Evolutionary conservation across 2,797 vertebrate genomes (phyloP).

Genomic region (Coendou prehensilis): DNA sequence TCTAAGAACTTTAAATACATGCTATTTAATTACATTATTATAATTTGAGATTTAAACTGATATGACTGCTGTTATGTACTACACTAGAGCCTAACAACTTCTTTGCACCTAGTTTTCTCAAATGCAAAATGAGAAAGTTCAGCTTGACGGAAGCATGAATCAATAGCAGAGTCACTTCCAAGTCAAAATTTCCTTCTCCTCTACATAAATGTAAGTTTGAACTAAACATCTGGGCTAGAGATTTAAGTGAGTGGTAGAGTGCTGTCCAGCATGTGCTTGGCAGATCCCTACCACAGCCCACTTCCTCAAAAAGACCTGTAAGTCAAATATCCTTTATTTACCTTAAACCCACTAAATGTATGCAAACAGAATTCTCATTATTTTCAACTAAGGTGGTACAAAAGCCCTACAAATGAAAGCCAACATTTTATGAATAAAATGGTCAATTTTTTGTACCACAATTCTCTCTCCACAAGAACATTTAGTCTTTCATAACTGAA

Average conservation of each 20-base stretch:
- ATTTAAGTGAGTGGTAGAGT: not conserved
- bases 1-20: slow-evolving; percentile 38
- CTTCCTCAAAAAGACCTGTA: not conserved
- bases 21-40: slow-evolving; percentile 9
- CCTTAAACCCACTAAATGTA: not conserved
- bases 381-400: slow-evolving; percentile 36
- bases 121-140: slow-evolving; percentile 59
- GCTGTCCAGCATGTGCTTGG: not conserved
- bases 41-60: slow-evolving; percentile 4
- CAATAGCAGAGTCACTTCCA: slow-evolving; percentile 6
- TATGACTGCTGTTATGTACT: not conserved
- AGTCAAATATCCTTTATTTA: not conserved
- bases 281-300: not conserved
- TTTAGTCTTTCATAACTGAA: slow-evolving; percentile 47
- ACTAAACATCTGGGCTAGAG: not conserved
- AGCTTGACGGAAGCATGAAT: slow-evolving; percentile 38
- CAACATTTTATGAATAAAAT: slow-evolving; percentile 12
- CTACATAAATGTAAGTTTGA: slow-evolving; percentile 19
- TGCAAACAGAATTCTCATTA: slow-evolving; percentile 6
- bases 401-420: slow-evolving; percentile 16
- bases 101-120: not conserved
- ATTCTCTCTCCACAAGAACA: slow-evolving; percentile 19
- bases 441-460: slow-evolving; percentile 40
- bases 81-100: not conserved
- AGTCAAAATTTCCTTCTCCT: slow-evolving; percentile 40